A percentile compares a stretch with the other conserved stretches of the same genome.
These are phyloP conservation scores for Myanophis thanlyinensis DNA, from an alignment of 2,113 vertebrate genomes.

Conservation along the genomic window DNA sequence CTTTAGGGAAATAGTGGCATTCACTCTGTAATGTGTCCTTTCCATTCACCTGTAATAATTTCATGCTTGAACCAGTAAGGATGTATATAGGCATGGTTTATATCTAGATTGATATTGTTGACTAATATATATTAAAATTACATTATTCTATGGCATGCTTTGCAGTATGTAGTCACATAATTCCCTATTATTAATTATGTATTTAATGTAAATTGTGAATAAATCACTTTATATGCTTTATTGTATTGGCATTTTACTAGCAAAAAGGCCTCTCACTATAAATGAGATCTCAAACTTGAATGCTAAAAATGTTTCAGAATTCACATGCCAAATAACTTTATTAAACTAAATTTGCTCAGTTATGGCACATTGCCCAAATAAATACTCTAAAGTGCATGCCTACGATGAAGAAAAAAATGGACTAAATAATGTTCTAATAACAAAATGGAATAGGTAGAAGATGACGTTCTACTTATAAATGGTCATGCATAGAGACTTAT, in stretches of 20 bases:
- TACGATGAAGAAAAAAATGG: not conserved
- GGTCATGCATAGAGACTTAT: not conserved
- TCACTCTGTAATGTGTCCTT: constrained; percentile 8
- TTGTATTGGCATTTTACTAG: not conserved
- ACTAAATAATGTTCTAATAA: not conserved
- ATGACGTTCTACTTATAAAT: not conserved
- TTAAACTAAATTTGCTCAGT: not conserved
- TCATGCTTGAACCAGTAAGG: constrained; percentile 7
- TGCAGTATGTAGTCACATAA: not conserved
- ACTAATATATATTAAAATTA: not conserved
- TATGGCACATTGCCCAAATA: not conserved
- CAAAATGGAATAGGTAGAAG: not conserved
- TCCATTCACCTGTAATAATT: constrained; percentile 38
- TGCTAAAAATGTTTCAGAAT: not conserved
- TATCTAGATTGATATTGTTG: not conserved
- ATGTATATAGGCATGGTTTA: not conserved
- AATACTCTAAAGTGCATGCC: not conserved
- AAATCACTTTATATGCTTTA: not conserved
- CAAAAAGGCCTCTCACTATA: not conserved
- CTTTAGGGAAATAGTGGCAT: constrained; percentile 27
- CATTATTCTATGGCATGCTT: not conserved
- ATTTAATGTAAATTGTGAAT: not conserved
- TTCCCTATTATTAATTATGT: constrained; percentile 1
- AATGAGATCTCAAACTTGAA: not conserved
- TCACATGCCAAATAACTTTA: not conserved